Base-by-base conservation (phyloP, 2,797 vertebrate genomes). In the Leptoclinus maculatus region DNA sequence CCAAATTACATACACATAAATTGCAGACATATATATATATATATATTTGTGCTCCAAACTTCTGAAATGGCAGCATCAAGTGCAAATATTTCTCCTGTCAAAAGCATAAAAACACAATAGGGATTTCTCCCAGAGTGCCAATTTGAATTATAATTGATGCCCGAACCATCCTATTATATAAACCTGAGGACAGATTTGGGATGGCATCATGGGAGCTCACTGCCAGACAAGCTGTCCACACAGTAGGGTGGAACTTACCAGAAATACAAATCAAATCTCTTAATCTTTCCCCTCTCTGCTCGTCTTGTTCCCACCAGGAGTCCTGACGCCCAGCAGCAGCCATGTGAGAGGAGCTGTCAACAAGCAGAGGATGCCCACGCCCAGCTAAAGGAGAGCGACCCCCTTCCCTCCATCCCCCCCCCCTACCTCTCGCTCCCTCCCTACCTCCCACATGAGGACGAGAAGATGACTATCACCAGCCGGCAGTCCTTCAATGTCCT, bases 391-490 rank as follows among this genome's bases (percentile, higher is more conserved):
- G 89, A 80, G 68, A 86, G 76, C 77, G 75, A 80, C 86, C 49
- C 80, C 89, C 82, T 78, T 12, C n/a, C 47, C 47, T 34, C 64
- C 71, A 71, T 77, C 68, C 72, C 64, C 69, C 43, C 58, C 47
- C 56, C 76, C 66, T 56, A 58, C 81, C 79, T 58, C 69, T 78
- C 47, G 68, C 80, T 87, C 92, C 90, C 87, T 83, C 84, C 91
- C 92, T 90, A 77, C 85, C 72, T 88, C 87, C 93, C 91, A 94
- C 87, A 97, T 97, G 97, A 97, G 92, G 96, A 95, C 95, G 93
- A 93, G 95, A 98, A 92, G 96, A 99, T 99, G 98, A 97, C 96
- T 96, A 96, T 96, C 96, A 97, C 96, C 96, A 97, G 95, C 94
- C 96, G 90, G 91, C 96, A 95, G 95, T 95, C 96, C 95, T 91